Conservation (phyloP, 2,888 invertebrate genomes). For the Mythimna lalbum region DNA sequence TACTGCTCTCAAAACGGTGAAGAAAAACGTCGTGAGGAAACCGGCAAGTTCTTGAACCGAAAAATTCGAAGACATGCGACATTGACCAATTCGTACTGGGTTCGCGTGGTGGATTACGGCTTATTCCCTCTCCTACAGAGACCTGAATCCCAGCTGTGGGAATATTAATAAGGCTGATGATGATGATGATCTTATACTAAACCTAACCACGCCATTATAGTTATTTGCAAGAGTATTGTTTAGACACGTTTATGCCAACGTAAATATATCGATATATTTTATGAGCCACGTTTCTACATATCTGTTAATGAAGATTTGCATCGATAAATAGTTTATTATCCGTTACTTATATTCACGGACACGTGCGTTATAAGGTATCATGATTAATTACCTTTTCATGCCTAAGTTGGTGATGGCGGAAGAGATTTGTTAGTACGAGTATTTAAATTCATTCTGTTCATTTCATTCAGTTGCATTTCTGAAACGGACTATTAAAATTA, state of each 20-base stretch:
- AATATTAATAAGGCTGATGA: no score
- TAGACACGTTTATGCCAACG: slow-evolving; percentile 23
- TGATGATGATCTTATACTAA: no score
- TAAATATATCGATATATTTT: slow-evolving; percentile 7
- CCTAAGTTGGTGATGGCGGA: slow-evolving; percentile 11
- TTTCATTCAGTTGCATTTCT: no score
- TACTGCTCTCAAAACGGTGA: no score
- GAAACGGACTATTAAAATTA: slow-evolving; percentile 1
- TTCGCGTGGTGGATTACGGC: no score
- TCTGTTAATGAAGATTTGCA: slow-evolving; percentile 1
- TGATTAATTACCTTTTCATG: slow-evolving; percentile 12
- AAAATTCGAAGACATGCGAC: no score
- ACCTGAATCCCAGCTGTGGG: no score
- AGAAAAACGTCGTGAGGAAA: no score
- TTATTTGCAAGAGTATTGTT: not conserved
- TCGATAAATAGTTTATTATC: not conserved
- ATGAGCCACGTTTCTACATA: not conserved
- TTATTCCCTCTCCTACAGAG: no score
- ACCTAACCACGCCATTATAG: not conserved
- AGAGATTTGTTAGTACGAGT: slow-evolving; percentile 17
- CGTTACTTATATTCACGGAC: slow-evolving; percentile 11
- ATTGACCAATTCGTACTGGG: no score
- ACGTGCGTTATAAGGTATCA: slow-evolving; percentile 1
- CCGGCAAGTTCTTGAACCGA: no score
- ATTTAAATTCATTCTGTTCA: no score